Conservation (phyloP, 1,140 invertebrate species). For the Caenorhabditis inopinata region DNA sequence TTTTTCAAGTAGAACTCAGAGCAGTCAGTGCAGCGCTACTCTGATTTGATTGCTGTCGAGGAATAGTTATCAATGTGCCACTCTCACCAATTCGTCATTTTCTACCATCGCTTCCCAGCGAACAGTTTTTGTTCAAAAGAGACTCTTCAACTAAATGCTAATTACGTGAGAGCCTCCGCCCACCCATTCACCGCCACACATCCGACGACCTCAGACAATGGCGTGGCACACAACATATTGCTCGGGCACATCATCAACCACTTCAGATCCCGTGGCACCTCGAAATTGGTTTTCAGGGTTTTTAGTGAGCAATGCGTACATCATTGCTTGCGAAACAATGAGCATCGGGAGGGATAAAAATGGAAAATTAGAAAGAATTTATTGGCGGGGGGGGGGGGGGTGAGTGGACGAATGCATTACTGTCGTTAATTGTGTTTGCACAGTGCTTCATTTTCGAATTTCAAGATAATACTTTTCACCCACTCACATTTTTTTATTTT, state of each 20-base stretch:
- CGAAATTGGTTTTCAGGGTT: conserved; percentile 25
- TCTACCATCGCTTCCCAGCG: neutral
- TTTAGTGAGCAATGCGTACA: neutral
- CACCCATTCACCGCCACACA: neutral
- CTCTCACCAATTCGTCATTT: neutral
- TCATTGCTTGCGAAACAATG: neutral
- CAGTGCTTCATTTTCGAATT: neutral
- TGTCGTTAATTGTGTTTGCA: no score
- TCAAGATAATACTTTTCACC: neutral
- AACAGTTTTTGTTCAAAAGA: neutral
- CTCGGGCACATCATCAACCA: conserved; percentile 20
- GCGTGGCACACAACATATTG: conserved; percentile 30
- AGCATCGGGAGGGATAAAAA: neutral
- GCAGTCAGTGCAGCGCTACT: no score
- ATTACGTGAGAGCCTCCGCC: conserved; percentile 31
- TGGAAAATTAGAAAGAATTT: neutral
- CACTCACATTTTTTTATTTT: conserved; percentile 9
- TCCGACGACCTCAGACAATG: conserved; percentile 3
- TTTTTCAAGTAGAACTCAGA: no score
- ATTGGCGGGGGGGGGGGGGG: neutral
- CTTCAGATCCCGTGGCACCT: conserved; percentile 21
- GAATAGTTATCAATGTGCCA: neutral
- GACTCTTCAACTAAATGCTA: conserved; percentile 26
- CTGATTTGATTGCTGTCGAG: no score
- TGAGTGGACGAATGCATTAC: neutral